These are phyloP conservation scores for Punctoribates punctum DNA, from an alignment of 2,888 invertebrate species.

Conservation along the genomic window DNA sequence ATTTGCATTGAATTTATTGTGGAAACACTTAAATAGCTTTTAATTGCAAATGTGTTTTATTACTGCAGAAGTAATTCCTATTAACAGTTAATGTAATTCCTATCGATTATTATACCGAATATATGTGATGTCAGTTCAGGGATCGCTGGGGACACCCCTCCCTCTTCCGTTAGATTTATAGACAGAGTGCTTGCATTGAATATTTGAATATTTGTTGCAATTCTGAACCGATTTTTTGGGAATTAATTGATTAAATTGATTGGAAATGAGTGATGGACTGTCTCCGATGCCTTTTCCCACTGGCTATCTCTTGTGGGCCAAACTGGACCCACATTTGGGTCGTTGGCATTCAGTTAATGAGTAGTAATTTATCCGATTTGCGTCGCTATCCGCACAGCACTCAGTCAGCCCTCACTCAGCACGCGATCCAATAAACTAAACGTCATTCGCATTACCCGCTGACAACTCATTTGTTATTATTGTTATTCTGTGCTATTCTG, in stretches of 20 bases:
- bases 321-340: background rate
- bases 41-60: background rate
- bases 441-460: background rate
- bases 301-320: background rate
- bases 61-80: background rate
- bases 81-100: background rate
- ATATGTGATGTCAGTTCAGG: background rate
- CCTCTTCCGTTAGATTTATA: no score
- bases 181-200: no score
- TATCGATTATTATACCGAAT: background rate
- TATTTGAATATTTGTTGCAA: no score
- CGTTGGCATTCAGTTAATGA: constrained; percentile 20
- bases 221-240: background rate
- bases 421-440: constrained; percentile 23
- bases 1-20: background rate
- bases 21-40: background rate
- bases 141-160: background rate
- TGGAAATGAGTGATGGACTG: background rate
- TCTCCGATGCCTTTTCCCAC: background rate
- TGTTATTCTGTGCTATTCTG: background rate
- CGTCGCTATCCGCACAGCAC: constrained; percentile 17
- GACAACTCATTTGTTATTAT: constrained; percentile 26
- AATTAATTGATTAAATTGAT: background rate
- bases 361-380: constrained; percentile 10
- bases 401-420: constrained; percentile 20